Base-by-base conservation (phyloP, 2,113 vertebrate species). In the Vimba vimba region DNA sequence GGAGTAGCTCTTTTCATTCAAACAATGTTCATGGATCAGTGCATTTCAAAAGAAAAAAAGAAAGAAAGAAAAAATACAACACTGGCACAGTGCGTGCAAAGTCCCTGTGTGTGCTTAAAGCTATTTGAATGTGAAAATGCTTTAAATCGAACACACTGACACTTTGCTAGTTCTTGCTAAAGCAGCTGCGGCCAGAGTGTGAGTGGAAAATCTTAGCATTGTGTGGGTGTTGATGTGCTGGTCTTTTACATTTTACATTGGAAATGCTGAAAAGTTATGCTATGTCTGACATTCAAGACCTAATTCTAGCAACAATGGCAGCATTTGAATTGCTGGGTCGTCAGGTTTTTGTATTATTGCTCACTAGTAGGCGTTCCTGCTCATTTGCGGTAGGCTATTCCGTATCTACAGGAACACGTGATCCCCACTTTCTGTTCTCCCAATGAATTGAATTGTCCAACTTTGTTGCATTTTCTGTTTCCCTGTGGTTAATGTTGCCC, bases 121-220 rank as follows among this genome's bases (percentile, higher is more conserved):
- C 66, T 50, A 79, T 88, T 79, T 83, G 74, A 80, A 83, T 88
- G n/a, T 68, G 79, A 57, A 79, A 79, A 80, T 25, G 19, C 30
- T 74, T 86, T 88, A 80, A 88, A 86, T 85, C 19, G 23, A 85
- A 85, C 23, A 30, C 47, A 84, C 52, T 66, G 82, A 79, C 66
- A 21, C 30, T 81, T 85, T 75, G 75, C 36, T 33, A 45, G 82
- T 84, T 84, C 82, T 71, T 86, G 62, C 60, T 71, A 23, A 57
- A 75, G 50, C 82, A 80, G 81, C 76, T 62, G 50, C 45, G 71
- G 52, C 45, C 68, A 76, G 50, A 69, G 50, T 27, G 47, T 21
- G 52, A 82, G 17, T 66, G 17, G 19, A 47, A 57, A 47, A 59
- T 76, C 45, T 76, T 85, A 66, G 71, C n/a, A 55, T 57, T 60